A percentile compares a stretch with the other conserved stretches of the same genome.
Evolutionary conservation across 2,797 vertebrate species (phyloP).

Genomic region (Centropyge bicolor): DNA sequence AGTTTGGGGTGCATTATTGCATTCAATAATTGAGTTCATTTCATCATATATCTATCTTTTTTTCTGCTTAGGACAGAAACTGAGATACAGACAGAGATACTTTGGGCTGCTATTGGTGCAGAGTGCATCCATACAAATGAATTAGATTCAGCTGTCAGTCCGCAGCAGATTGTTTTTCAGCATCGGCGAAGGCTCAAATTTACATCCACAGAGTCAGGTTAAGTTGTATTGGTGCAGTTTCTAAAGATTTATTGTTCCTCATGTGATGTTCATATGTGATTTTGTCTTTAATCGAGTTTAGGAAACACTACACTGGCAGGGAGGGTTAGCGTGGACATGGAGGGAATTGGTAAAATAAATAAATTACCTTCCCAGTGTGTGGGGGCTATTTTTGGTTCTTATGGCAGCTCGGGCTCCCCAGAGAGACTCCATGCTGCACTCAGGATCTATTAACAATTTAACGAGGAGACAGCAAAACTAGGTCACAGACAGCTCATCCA

Average conservation of each 20-base stretch:
- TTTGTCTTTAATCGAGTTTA: constrained; percentile 2
- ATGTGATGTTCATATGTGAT: constrained; percentile 6
- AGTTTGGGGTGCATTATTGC: background rate
- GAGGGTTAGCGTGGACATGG: constrained; percentile 25
- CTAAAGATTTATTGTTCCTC: constrained; percentile 38
- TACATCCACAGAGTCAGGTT: background rate
- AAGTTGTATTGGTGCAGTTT: background rate
- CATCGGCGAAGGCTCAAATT: background rate
- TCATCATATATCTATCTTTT: background rate
- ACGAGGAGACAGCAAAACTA: constrained; percentile 78
- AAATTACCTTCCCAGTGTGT: constrained; percentile 72
- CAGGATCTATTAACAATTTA: constrained; percentile 87
- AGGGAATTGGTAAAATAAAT: constrained; percentile 74
- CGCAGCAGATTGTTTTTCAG: background rate
- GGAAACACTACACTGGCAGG: constrained; percentile 13
- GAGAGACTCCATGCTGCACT: constrained; percentile 79
- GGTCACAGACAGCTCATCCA: constrained; percentile 78
- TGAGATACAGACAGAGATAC: no score
- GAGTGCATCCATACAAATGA: constrained; percentile 11
- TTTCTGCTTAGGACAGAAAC: background rate
- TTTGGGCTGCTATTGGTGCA: background rate
- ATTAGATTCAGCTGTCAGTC: constrained; percentile 16
- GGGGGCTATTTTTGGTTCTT: constrained; percentile 79
- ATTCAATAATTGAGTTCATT: background rate
- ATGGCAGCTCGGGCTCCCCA: constrained; percentile 73